Base-by-base conservation (phyloP, 2,888 invertebrate species). In the Drosophila kokeensis region DNA sequence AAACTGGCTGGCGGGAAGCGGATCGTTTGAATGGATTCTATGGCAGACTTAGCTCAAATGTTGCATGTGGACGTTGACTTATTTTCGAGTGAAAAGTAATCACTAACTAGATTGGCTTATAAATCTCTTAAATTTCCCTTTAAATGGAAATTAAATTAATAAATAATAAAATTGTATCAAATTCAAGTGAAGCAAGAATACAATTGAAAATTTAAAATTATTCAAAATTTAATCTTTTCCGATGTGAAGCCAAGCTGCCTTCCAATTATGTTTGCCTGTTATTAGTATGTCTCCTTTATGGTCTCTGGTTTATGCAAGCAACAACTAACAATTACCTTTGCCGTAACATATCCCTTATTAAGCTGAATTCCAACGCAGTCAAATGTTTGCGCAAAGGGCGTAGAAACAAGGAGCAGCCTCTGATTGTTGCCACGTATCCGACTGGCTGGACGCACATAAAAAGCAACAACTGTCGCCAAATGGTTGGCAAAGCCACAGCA, bases 1-100 rank as follows among this genome's bases (percentile, higher is more conserved):
- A 96, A 84, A 94, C 95, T 11, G 97, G 97, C 0, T 95, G 95
- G 90, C 94, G 96, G 24, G 96, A 96, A 88, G 96, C 96, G 0
- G 94, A 95, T 49, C 93, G 96, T 71, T 90, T 96, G 29, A 93
- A 94, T 48, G 87, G 91, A 3, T 88, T 86, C 60, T 93, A 93
- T 42, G 69, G 72, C 18, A 50, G 34, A 30, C 27, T 38, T 2
- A 27, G 38, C 40, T 15, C 34, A 50, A n/a, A 29, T 5, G 15
- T 32, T 38, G 57, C 5, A 50, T 48, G 27, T 36, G 18, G 4
- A 18, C 30, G 1, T 54, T 32, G 24, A 4, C 13, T 11, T 11
- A 21, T 32, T 21, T 27, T 30, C 0, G 11, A 57, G 42, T 30
- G 27, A 18, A 62, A 30, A 18, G 21, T 11, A 8, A 10, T 36